A percentile compares a stretch with the other conserved stretches of the same genome.
Evolutionary conservation across 2,113 vertebrate species (phyloP).

Genomic region (Notothenia coriiceps): DNA sequence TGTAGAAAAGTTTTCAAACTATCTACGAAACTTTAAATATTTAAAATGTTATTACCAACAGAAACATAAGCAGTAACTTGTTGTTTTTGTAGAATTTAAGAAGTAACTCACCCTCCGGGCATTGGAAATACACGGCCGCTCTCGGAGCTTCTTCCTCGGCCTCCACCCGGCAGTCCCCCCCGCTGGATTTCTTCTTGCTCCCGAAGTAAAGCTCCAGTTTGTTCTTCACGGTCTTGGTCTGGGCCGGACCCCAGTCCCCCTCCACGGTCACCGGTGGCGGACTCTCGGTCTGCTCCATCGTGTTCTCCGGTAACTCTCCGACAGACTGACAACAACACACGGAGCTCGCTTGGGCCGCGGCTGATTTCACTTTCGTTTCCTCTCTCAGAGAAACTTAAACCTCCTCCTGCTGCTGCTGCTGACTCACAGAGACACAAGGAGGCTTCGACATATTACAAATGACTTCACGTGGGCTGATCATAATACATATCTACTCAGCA

Average conservation of each 20-base stretch:
- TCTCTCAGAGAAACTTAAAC: neutral
- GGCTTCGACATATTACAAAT: too few relatives aligned
- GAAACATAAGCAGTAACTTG: neutral
- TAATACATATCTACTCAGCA: too few relatives aligned
- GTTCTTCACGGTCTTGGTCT: slow-evolving; percentile 40
- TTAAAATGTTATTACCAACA: neutral
- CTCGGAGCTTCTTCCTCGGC: neutral
- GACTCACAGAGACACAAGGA: too few relatives aligned
- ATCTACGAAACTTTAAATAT: neutral
- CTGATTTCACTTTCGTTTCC: slow-evolving; percentile 68
- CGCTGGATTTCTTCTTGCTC: slow-evolving; percentile 84
- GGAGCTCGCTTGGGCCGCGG: neutral
- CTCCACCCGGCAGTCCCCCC: slow-evolving; percentile 87
- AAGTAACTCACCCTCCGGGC: slow-evolving; percentile 72
- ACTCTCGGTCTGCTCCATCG: slow-evolving; percentile 56
- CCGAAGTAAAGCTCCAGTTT: slow-evolving; percentile 89
- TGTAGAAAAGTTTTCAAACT: neutral
- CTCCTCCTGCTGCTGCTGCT: too few relatives aligned
- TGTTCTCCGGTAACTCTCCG: neutral
- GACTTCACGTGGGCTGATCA: too few relatives aligned
- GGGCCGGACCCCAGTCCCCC: slow-evolving; percentile 46
- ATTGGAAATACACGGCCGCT: slow-evolving; percentile 81
- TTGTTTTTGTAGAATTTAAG: too few relatives aligned
- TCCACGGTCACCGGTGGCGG: slow-evolving; percentile 58
- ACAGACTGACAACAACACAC: neutral